Evolutionary conservation across 30 jellyfish, hydroid and myxozoan species (phyloP).

Genomic region (Nemopilema nomurai): DNA sequence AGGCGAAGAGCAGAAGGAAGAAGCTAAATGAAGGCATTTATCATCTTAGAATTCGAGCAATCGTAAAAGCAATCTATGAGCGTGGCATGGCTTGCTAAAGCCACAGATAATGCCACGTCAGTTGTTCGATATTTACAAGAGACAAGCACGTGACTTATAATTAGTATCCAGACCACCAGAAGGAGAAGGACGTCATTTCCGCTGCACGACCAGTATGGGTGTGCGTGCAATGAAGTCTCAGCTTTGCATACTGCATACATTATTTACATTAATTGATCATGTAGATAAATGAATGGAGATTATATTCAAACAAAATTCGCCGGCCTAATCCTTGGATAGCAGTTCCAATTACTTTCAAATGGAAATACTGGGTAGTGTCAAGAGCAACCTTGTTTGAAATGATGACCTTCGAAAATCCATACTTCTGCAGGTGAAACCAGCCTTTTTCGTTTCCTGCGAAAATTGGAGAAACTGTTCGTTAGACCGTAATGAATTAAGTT

Average conservation of each 20-base stretch:
- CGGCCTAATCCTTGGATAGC: slow-evolving; percentile 35
- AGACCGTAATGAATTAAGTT: no score
- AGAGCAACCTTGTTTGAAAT: slow-evolving; percentile 41
- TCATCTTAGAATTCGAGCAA: not conserved
- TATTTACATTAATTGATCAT: slow-evolving; percentile 5
- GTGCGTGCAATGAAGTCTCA: not conserved
- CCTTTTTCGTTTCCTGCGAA: slow-evolving; percentile 60
- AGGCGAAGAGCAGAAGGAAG: not conserved
- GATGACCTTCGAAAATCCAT: slow-evolving; percentile 67
- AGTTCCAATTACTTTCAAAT: slow-evolving; percentile 57
- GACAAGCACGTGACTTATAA: not conserved
- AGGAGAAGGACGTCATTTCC: not conserved
- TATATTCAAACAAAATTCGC: slow-evolving; percentile 39
- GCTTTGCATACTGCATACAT: not conserved
- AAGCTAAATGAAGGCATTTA: not conserved
- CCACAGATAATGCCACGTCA: not conserved
- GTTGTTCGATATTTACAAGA: not conserved
- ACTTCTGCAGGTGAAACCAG: slow-evolving; percentile 50
- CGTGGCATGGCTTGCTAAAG: not conserved
- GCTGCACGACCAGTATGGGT: not conserved
- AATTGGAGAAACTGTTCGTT: not conserved
- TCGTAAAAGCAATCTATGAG: not conserved
- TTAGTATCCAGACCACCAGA: not conserved
- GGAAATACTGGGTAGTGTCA: slow-evolving; percentile 23
- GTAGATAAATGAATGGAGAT: slow-evolving; percentile 50